Base-by-base conservation (phyloP, 2,113 vertebrate genomes). In the Hippocampus zosterae region DNA sequence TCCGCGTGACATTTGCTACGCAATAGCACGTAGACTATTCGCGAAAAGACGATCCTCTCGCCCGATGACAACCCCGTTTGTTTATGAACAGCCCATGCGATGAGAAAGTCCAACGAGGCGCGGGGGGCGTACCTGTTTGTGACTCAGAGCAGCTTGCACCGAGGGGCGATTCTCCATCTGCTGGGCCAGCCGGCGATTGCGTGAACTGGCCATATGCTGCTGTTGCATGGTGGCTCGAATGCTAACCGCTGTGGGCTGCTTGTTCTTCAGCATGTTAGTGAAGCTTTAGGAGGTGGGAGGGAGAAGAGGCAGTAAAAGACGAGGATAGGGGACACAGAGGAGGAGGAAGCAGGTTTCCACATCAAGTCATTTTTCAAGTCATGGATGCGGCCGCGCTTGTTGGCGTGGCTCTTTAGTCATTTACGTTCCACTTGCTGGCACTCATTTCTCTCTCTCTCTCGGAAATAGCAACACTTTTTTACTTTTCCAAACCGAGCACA, bases 181-280 rank as follows among this genome's bases (percentile, higher is more conserved):
- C 92, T 98, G 97, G 85, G 97, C 97, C 88, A 99, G 93, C 73
- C 96, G 95, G 85, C 97, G 94, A 92, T 99, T 99, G 83, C 96
- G 94, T 82, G 96, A 96, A 86, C 96, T 98, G 92, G 97, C 97
- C 90, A 96, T 93, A 92, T 96, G 94, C 88, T 96, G 95, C 90
- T 96, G 95, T 92, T 98, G 97, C 96, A 99, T 94, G 90, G 94
- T 97, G 90, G 97, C 97, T 74, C 96, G 94, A 93, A 98, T 94
- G 91, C 94, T 98, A 92, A 96, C 96, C 65, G 94, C 94, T 86
- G 95, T 91, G 89, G 96, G 96, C 88, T 96, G 96, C 95, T 98
- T 99, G 95, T 98, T 99, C 97, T 98, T 99, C 97, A 99, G 95
- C 97, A 99, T 98, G 92, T 98, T 98, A 95, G 97, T 99, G 91